Conservation (phyloP, 2,113 vertebrate genomes). For the Patagioenas fasciata region DNA sequence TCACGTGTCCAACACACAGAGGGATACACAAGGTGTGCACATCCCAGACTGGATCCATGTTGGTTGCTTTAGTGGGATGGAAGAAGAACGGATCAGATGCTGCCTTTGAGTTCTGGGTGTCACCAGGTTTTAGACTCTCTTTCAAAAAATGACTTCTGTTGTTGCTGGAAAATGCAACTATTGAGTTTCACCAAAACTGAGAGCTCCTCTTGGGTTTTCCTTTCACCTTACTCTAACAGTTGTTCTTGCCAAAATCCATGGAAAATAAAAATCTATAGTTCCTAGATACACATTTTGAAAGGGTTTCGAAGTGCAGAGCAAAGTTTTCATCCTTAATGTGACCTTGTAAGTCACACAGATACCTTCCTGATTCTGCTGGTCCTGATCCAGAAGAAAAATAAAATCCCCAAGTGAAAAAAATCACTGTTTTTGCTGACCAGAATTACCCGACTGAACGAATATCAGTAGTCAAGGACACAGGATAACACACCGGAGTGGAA, state of each 20-base stretch:
- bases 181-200: not conserved
- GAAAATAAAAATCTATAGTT: not conserved
- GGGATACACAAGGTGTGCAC: not conserved
- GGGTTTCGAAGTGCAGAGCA: not conserved
- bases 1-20: rapidly evolving
- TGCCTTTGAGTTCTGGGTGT: not conserved
- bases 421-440: not conserved
- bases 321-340: not conserved
- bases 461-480: not conserved
- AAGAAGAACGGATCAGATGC: not conserved
- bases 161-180: not conserved
- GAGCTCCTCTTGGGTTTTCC: not conserved
- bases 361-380: not conserved
- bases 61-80: not conserved
- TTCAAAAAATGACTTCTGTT: not conserved
- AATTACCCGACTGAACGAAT: not conserved
- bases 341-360: not conserved
- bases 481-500: not conserved
- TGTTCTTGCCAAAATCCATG: not conserved
- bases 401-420: not conserved
- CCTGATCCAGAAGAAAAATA: not conserved
- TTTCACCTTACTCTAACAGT: not conserved
- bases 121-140: not conserved
- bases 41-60: not conserved
- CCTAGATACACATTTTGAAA: not conserved